Evolutionary conservation across 2,113 vertebrate species (phyloP), one percentile per base, ranked within the genome.

Genomic region (Stictonetta naevosa): DNA sequence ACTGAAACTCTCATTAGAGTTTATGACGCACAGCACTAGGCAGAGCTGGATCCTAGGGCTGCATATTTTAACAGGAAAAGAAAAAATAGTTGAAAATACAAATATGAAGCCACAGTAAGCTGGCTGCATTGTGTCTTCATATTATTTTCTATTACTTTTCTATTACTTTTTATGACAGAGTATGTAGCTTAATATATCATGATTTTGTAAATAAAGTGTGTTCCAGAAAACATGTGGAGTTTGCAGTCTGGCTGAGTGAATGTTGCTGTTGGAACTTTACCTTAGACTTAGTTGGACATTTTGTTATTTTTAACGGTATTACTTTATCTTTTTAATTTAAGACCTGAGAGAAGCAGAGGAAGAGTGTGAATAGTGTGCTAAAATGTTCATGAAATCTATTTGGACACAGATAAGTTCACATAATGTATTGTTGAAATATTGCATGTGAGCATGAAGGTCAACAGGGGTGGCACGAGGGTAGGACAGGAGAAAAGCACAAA

Each of bases 261-360:
- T 94, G 75, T 94, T 96, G 64, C 86, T 96, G 93, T 94, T 96
- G 96, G 92, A 96, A 80, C 29, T 48, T 91, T 78, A 92, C 78
- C 53, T 93, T 84, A 59, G 74, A 36, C 68, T 85, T 95, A 52
- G 52, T 88, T 9, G 25, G 86, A 26, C 3, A 3, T 95, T 92
- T 91, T 82, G 38, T 77, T 94, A 46, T 94, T 95, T 96, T 91
- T 91, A 77, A 86, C 3, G 3, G 25, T 42, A 29, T 86, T 19
- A 58, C 68, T 42, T 73, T 75, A 52, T 40, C 8, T 81, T 89
- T 94, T 93, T 79, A 86, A 91, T 86, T 74, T 48, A 46, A 22
- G 75, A 79, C 53, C 40, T 84, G 86, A 80, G 56, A 90, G 62
- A 67, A 63, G 73, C 17, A 81, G 50, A 85, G 73, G n/a, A 56